A percentile compares a stretch with the other conserved stretches of the same genome.
phyloP scores from a whole-genome alignment of 2,888 invertebrate species.

The Deilephila porcellus region DNA sequence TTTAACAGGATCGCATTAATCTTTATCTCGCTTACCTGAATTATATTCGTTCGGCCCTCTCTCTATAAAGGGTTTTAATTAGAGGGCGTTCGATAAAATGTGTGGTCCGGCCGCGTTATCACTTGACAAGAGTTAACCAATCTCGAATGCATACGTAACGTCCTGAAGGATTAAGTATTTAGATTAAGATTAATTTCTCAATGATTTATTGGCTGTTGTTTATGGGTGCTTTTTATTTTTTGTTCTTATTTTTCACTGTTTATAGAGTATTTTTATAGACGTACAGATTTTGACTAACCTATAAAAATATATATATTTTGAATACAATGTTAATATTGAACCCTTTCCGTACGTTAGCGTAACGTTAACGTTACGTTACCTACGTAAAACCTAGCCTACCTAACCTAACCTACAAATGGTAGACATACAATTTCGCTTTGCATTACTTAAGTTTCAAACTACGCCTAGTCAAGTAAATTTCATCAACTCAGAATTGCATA shows the following conservation, averaged over 20 bases:
- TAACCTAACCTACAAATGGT: no score
- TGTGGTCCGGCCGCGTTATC: slow-evolving; percentile 65
- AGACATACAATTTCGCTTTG: no score
- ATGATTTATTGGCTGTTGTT: slow-evolving; percentile 43
- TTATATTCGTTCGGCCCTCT: slow-evolving; percentile 51
- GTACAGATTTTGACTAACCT: no score
- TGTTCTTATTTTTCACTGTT: neutral
- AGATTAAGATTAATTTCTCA: slow-evolving; percentile 58
- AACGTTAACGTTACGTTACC: no score
- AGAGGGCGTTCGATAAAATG: slow-evolving; percentile 70
- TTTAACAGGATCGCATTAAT: slow-evolving; percentile 77
- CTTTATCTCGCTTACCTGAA: slow-evolving; percentile 73
- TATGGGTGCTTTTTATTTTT: neutral
- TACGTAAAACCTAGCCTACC: no score
- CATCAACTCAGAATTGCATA: no score
- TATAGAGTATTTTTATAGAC: neutral
- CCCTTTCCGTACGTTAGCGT: no score
- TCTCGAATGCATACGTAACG: slow-evolving; percentile 68
- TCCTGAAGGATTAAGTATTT: slow-evolving; percentile 58
- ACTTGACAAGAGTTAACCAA: slow-evolving; percentile 68
- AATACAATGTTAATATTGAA: no score
- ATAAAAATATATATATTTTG: no score
- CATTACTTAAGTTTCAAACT: no score
- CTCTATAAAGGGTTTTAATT: slow-evolving; percentile 71
- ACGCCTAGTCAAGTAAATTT: no score